Percentiles rank a stretch among this genome's conserved stretches.
These are phyloP conservation scores for Acanthaster planci DNA, from an alignment of 35 echinoderm and acorn worm species.

Conservation along the genomic window DNA sequence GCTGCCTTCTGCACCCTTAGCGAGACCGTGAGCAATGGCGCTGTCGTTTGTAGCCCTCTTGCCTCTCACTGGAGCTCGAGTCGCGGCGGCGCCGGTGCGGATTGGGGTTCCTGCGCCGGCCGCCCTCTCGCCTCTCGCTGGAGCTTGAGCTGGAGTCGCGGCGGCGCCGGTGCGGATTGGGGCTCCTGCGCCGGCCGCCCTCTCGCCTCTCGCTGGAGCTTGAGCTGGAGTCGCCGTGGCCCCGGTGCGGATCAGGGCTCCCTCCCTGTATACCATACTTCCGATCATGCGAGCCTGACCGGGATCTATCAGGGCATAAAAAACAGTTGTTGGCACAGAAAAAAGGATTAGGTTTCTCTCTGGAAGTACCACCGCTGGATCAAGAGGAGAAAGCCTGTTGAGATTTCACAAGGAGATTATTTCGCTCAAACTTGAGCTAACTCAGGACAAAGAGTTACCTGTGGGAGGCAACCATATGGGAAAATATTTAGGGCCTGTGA, in stretches of 20 bases:
- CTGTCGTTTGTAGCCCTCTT: not conserved
- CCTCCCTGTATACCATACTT: not conserved
- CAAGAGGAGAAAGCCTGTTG: too few relatives aligned
- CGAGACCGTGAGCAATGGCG: not conserved
- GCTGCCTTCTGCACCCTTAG: not conserved
- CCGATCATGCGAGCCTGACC: constrained; percentile 1
- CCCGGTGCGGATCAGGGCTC: not conserved
- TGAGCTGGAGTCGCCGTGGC: not conserved
- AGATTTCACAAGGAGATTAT: too few relatives aligned
- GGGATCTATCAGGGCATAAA: not conserved
- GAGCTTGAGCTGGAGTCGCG: not conserved
- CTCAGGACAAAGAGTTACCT: too few relatives aligned
- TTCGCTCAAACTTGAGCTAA: too few relatives aligned
- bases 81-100: not conserved
- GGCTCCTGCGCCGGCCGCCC: not conserved
- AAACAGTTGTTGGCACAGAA: not conserved
- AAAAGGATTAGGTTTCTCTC: not conserved
- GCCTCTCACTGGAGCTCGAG: not conserved
- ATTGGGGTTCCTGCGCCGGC: not conserved
- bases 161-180: not conserved
- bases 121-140: not conserved
- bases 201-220: not conserved
- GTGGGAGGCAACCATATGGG: too few relatives aligned
- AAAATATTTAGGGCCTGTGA: too few relatives aligned
- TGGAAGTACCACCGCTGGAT: not conserved